These are phyloP conservation scores for Electrona antarctica DNA, from an alignment of 2,113 vertebrate species.

Conservation along the genomic window DNA sequence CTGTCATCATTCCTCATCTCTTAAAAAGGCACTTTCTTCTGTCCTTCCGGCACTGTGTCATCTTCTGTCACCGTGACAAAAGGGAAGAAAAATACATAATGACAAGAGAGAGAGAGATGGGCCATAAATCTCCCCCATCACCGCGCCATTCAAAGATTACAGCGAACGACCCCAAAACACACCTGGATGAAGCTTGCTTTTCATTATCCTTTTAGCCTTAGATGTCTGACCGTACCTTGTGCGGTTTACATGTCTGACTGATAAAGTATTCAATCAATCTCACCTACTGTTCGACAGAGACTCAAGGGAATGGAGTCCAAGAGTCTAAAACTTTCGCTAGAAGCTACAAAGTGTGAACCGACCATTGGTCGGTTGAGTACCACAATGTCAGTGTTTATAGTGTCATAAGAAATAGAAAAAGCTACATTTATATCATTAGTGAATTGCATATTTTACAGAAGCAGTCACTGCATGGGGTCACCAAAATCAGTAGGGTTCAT, in stretches of 20 bases:
- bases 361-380: not conserved
- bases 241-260: no score
- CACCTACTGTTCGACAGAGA: no score
- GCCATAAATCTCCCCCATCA: constrained; percentile 31
- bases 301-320: no score
- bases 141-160: constrained; percentile 29
- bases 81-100: constrained; percentile 56
- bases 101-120: constrained; percentile 62
- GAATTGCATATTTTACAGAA: not conserved
- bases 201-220: no score
- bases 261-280: no score
- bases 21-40: constrained; percentile 46
- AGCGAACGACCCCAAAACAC: constrained; percentile 31
- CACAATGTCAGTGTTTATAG: not conserved
- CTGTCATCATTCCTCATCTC: constrained; percentile 47
- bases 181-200: not conserved
- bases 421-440: no score
- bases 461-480: no score
- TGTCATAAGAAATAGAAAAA: not conserved
- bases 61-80: constrained; percentile 45
- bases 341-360: no score
- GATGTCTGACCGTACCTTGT: no score
- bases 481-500: no score
- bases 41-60: constrained; percentile 40
- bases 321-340: no score